phyloP scores from a whole-genome alignment of 2,797 vertebrate species.

The Staurois parvus region DNA sequence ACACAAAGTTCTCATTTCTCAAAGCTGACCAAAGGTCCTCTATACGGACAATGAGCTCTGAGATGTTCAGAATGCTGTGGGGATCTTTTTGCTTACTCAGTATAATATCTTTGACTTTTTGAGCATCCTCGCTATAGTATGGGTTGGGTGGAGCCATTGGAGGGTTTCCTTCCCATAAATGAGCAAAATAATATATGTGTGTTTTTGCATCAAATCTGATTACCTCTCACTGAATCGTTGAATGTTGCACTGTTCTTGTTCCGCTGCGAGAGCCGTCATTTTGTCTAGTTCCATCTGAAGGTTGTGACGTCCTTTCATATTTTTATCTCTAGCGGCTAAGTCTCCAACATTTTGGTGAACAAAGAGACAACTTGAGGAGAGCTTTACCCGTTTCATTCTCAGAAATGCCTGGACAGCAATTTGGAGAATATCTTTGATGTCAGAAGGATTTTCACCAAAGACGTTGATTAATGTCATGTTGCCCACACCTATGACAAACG shows the following conservation, averaged over 20 bases:
- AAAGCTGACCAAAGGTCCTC: constrained; percentile 76
- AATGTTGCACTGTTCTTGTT: constrained; percentile 70
- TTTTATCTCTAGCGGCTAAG: constrained; percentile 71
- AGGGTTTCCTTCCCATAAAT: constrained; percentile 79
- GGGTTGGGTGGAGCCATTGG: constrained; percentile 82
- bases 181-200: constrained; percentile 78
- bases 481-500: constrained; percentile 76
- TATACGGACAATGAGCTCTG: constrained; percentile 70
- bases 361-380: constrained; percentile 73
- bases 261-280: constrained; percentile 71
- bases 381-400: constrained; percentile 72
- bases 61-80: constrained; percentile 62
- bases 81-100: constrained; percentile 65
- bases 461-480: constrained; percentile 79
- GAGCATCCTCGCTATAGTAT: constrained; percentile 73
- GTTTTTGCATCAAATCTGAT: constrained; percentile 75
- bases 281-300: constrained; percentile 73
- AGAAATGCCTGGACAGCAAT: constrained; percentile 76
- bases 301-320: constrained; percentile 66
- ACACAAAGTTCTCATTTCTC: constrained; percentile 79
- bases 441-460: constrained; percentile 76
- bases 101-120: constrained; percentile 74
- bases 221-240: constrained; percentile 76
- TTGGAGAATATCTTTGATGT: constrained; percentile 76
- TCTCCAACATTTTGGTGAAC: constrained; percentile 75